phyloP scores from a whole-genome alignment of 2,113 vertebrate species.

The Thryonomys swinderianus region DNA sequence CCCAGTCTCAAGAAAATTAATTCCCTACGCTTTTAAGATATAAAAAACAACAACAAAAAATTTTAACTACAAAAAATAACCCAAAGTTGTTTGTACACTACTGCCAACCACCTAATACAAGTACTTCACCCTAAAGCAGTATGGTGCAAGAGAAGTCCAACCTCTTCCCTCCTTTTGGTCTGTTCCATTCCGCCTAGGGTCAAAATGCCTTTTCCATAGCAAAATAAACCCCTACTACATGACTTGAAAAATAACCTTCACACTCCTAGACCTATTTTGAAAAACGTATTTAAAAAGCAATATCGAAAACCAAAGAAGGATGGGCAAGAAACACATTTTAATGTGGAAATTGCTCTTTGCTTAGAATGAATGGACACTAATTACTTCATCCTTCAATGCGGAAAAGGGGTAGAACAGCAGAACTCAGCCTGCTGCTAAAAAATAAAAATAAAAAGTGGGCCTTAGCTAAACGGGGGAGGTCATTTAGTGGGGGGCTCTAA shows the following conservation, averaged over 20 bases:
- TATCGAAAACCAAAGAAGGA: not conserved
- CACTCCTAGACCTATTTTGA: not conserved
- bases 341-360: not conserved
- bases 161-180: conserved; percentile 32
- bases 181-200: conserved; percentile 22
- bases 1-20: not conserved
- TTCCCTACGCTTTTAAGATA: not conserved
- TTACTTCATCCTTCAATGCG: not conserved
- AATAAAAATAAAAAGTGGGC: not conserved
- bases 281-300: conserved; percentile 45
- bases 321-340: not conserved
- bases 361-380: conserved; percentile 62
- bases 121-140: conserved; percentile 31
- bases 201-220: conserved; percentile 51
- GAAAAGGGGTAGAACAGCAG: not conserved
- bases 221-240: conserved; percentile 46
- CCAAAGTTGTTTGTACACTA: not conserved
- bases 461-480: not conserved
- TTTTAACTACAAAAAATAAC: not conserved
- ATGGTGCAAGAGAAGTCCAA: conserved; percentile 42
- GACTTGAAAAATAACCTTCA: conserved; percentile 62
- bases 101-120: conserved; percentile 28
- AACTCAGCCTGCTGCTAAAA: not conserved
- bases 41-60: not conserved
- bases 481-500: not conserved